Percentiles rank a stretch among this genome's conserved stretches.
These are phyloP conservation scores for Syritta pipiens DNA, from an alignment of 2,888 invertebrate species.

Conservation along the genomic window DNA sequence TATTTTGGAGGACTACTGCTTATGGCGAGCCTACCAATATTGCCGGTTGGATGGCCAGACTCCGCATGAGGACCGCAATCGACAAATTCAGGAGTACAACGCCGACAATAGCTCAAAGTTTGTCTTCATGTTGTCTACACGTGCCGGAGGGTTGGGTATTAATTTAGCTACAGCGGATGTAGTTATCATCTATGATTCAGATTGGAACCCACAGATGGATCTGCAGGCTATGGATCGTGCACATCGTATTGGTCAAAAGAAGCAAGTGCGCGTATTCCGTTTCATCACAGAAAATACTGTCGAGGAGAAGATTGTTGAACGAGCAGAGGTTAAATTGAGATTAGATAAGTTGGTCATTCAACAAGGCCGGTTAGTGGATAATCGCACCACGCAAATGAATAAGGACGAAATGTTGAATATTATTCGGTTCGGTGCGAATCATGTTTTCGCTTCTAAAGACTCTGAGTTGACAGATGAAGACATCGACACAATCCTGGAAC, in stretches of 20 bases:
- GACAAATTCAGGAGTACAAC: constrained; percentile 97
- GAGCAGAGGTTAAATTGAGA: constrained; percentile 97
- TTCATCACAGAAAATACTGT: constrained; percentile 99
- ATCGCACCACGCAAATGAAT: constrained; percentile 91
- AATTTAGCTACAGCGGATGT: constrained; percentile 98
- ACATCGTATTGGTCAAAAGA: constrained; percentile 98
- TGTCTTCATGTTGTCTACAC: constrained; percentile 98
- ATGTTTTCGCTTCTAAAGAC: constrained; percentile 98
- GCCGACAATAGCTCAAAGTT: constrained; percentile 94
- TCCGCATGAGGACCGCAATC: constrained; percentile 96
- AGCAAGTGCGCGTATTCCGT: constrained; percentile 95
- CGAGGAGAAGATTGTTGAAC: constrained; percentile 98
- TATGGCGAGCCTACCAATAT: constrained; percentile 91
- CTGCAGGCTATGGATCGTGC: constrained; percentile 98
- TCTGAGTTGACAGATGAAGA: constrained; percentile 99
- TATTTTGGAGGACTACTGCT: constrained; percentile 96
- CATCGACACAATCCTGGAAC: constrained; percentile 94
- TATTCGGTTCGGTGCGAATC: constrained; percentile 99
- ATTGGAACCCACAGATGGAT: constrained; percentile 99
- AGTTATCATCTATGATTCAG: constrained; percentile 98
- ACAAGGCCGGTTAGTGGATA: constrained; percentile 95
- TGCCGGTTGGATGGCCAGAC: constrained; percentile 97
- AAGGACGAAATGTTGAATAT: constrained; percentile 99
- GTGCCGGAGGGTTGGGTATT: constrained; percentile 98
- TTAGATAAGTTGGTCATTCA: constrained; percentile 98